Conservation (phyloP, 2,113 vertebrate species). For the Perca fluviatilis region DNA sequence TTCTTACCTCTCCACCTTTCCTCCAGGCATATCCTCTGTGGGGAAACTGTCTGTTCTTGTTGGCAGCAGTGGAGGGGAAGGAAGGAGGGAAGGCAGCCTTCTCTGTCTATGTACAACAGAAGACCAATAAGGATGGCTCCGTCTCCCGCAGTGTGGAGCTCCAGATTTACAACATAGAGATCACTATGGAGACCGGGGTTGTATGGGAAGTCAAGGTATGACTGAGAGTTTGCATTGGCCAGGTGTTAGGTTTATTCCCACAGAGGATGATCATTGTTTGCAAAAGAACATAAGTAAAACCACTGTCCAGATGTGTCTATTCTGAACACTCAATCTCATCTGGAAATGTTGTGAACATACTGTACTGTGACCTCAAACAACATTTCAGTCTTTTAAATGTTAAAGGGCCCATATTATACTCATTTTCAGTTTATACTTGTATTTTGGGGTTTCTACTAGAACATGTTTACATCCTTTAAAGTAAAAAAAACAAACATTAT, state of each 20-base stretch:
- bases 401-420: too few species aligned
- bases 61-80: slow-evolving; percentile 30
- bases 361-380: not conserved
- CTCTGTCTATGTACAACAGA: slow-evolving; percentile 25
- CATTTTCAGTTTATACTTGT: too few species aligned
- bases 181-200: slow-evolving; percentile 33
- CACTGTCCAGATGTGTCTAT: not conserved
- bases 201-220: slow-evolving; percentile 38
- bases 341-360: not conserved
- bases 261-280: not conserved
- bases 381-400: not conserved
- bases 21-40: slow-evolving; percentile 33
- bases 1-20: not conserved
- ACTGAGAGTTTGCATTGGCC: not conserved
- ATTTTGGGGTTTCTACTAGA: too few species aligned
- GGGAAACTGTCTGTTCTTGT: slow-evolving; percentile 35
- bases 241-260: not conserved
- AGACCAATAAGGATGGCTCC: not conserved
- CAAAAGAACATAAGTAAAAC: not conserved
- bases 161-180: slow-evolving; percentile 13
- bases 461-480: too few species aligned
- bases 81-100: not conserved
- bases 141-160: slow-evolving; percentile 33
- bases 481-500: too few species aligned
- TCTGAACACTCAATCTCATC: not conserved